Conservation (phyloP, 2,113 vertebrate genomes). For the Dicerorhinus sumatrensis region DNA sequence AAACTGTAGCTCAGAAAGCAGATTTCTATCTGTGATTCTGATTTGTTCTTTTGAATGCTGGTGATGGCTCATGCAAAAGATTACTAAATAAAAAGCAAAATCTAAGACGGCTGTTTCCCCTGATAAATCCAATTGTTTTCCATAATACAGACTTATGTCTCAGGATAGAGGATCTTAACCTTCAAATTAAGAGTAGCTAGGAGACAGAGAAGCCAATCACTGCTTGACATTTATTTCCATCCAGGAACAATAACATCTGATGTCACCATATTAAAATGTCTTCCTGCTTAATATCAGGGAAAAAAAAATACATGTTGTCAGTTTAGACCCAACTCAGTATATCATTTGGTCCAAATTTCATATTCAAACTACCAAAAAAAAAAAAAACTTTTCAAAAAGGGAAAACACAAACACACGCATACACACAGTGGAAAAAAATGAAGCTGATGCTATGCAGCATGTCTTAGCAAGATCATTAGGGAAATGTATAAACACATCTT, state of each 20-base stretch:
- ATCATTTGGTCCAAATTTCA: slow-evolving; percentile 83
- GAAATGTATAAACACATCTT: slow-evolving; percentile 80
- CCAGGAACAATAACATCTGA: slow-evolving; percentile 32
- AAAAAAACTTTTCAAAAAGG: background rate
- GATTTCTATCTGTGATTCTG: slow-evolving; percentile 71
- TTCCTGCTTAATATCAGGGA: slow-evolving; percentile 64
- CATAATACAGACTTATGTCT: slow-evolving; percentile 44
- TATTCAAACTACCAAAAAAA: slow-evolving; percentile 50
- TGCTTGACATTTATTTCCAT: slow-evolving; percentile 80
- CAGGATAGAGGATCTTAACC: slow-evolving; percentile 70
- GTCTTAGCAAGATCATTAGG: slow-evolving; percentile 81
- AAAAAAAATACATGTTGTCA: slow-evolving; percentile 62
- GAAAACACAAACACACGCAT: background rate
- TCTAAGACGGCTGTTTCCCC: slow-evolving; percentile 62
- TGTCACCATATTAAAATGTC: slow-evolving; percentile 64
- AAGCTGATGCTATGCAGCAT: slow-evolving; percentile 78
- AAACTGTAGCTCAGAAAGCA: slow-evolving; percentile 67
- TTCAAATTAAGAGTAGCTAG: slow-evolving; percentile 78
- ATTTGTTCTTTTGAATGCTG: slow-evolving; percentile 77
- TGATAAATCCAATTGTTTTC: slow-evolving; percentile 69
- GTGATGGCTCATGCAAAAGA: slow-evolving; percentile 79
- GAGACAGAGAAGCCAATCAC: slow-evolving; percentile 65
- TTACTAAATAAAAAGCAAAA: slow-evolving; percentile 57
- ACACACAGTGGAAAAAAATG: slow-evolving; percentile 64
- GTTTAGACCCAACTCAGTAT: slow-evolving; percentile 72